Evolutionary conservation across 2,888 invertebrate species (phyloP).

Genomic region (Drosophila picticornis): DNA sequence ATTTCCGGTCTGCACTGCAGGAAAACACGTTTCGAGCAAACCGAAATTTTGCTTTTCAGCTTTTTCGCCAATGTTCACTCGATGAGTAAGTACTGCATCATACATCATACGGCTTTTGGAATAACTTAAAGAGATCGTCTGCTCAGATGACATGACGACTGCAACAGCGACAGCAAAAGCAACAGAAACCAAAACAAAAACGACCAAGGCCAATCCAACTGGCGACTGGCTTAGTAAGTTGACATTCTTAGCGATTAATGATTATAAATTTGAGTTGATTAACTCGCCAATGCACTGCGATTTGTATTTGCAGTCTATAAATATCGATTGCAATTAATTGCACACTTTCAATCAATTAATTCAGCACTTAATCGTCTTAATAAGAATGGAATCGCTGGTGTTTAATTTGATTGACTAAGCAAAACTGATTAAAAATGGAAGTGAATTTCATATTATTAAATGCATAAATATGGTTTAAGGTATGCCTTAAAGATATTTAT

Average conservation of each 20-base stretch:
- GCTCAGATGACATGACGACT: slow-evolving; percentile 39
- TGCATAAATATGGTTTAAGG: neutral
- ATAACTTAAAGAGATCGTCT: slow-evolving; percentile 46
- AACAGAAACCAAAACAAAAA: slow-evolving; percentile 5
- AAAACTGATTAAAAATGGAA: neutral
- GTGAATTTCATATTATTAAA: neutral
- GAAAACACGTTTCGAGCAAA: slow-evolving; percentile 72
- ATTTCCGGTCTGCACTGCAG: slow-evolving; percentile 69
- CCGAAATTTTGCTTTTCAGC: slow-evolving; percentile 59
- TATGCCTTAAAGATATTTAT: neutral
- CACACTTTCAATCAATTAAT: slow-evolving; percentile 28
- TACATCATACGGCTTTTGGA: slow-evolving; percentile 21
- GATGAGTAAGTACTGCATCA: slow-evolving; percentile 14
- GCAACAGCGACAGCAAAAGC: slow-evolving; percentile 10
- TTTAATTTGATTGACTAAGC: neutral
- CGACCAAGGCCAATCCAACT: slow-evolving; percentile 50
- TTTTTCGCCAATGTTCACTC: slow-evolving; percentile 49
- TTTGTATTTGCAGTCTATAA: slow-evolving; percentile 2
- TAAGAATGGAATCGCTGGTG: neutral
- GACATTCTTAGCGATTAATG: slow-evolving; percentile 61
- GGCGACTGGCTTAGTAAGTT: slow-evolving; percentile 45
- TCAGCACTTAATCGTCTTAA: slow-evolving; percentile 4
- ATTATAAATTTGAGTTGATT: slow-evolving; percentile 47
- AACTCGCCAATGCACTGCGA: slow-evolving; percentile 11
- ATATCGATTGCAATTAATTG: slow-evolving; percentile 17